Evolutionary conservation across 92 coral and sea anemone species (phyloP), one percentile per base, ranked within the genome.

Genomic region (Palythoa caribaeorum): DNA sequence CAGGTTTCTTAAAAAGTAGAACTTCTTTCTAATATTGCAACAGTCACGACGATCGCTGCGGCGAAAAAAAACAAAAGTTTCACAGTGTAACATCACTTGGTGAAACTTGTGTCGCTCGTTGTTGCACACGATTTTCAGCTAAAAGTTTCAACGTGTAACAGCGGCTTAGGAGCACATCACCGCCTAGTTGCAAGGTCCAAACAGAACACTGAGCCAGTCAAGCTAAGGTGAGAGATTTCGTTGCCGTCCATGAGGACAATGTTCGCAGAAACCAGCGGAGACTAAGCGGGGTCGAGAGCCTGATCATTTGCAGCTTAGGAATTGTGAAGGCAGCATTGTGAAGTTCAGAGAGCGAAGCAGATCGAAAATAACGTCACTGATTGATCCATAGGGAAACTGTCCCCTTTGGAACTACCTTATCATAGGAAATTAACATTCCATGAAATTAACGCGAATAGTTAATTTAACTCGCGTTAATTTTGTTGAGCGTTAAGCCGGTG

Each of bases 181-280:
- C 79, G 85, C 21, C 36, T 73, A 54, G 84, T 35, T 20, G 57
- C 77, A 54, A 74, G 70, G 28, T 28, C 28, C 36, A 47, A 54
- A 39, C 75, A 38, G 35, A 72, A 73, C 15, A 62, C 66, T 40
- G 21, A 74, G 38, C 80, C 60, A 36, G 57, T 19, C 28, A 28
- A 28, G 28, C 28, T 60, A n/a, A 76, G 84, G 47, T 89, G 48
- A 78, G 91, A 11, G 88, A 89, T 2, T 47, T 83, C 10, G 88
- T 83, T 9, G 55, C 83, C 37, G 88, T 89, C 17, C 88, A 89
- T 59, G 84, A 89, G 57, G 91, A 89, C 88, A 89, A 83, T 66
- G 88, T 66, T 11, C 76, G 74, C 81, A 89, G 88, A 73, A 48
- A 75, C 77, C 47, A 73, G 13, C 83, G 84, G 91, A 88, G 84